Evolutionary conservation across 1,140 invertebrate species (phyloP).

Genomic region (Lepidurus arcticus): DNA sequence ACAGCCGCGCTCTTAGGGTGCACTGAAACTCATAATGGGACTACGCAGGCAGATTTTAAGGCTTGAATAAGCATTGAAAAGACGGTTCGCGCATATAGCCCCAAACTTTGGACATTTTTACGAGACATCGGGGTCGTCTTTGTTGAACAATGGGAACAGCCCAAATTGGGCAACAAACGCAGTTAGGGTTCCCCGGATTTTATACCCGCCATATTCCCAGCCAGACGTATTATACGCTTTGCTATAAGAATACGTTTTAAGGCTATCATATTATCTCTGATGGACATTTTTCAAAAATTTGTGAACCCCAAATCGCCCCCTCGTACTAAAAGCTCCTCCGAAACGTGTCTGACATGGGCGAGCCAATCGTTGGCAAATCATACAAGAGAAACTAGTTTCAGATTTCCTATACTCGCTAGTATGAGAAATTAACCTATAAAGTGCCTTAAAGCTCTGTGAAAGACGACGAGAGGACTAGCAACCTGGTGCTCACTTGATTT

Average conservation of each 20-base stretch:
- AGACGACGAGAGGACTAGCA: background rate
- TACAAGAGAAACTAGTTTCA: background rate
- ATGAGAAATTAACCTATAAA: background rate
- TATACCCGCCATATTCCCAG: constrained; percentile 1
- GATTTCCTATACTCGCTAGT: background rate
- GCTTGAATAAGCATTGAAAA: background rate
- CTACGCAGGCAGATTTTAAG: background rate
- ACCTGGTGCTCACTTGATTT: background rate
- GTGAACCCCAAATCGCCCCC: background rate
- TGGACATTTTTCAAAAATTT: background rate
- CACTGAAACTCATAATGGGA: constrained; percentile 18
- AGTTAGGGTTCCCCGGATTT: background rate
- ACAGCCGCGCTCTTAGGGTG: background rate
- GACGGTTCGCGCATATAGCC: constrained; percentile 1
- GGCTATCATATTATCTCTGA: constrained; percentile 18
- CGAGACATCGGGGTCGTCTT: constrained; percentile 8
- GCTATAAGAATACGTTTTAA: constrained; percentile 4
- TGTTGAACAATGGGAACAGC: constrained; percentile 12
- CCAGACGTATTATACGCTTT: background rate
- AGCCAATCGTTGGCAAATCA: background rate
- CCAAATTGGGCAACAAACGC: constrained; percentile 6
- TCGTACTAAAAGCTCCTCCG: background rate
- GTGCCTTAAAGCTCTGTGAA: background rate
- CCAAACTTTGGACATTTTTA: background rate
- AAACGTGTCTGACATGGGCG: background rate